Evolutionary conservation across 2,797 vertebrate genomes (phyloP).

Genomic region (Acropternis orthonyx): DNA sequence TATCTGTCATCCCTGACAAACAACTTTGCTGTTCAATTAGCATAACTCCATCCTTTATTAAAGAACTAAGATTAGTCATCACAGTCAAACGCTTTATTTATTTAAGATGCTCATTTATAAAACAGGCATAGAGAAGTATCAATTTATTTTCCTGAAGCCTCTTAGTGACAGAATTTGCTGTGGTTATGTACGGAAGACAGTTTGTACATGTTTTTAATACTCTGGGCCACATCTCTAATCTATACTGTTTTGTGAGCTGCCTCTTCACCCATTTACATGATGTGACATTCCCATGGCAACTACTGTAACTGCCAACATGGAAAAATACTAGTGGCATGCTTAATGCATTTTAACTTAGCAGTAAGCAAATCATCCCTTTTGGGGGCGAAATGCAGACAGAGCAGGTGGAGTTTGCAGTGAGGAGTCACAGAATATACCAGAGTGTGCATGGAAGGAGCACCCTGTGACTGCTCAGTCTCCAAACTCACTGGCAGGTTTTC

Average conservation of each 20-base stretch:
- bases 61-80: conserved; percentile 58
- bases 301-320: conserved; percentile 46
- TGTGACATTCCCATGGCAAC: conserved; percentile 64
- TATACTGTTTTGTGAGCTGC: not conserved
- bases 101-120: conserved; percentile 67
- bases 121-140: conserved; percentile 18
- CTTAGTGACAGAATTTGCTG: not conserved
- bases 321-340: conserved; percentile 56
- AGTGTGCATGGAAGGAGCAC: not conserved
- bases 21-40: conserved; percentile 71
- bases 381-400: not conserved
- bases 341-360: conserved; percentile 24
- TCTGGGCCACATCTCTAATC: not conserved
- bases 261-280: conserved; percentile 32
- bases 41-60: conserved; percentile 67
- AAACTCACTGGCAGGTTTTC: not conserved
- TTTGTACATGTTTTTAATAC: not conserved
- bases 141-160: conserved; percentile 46
- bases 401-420: not conserved
- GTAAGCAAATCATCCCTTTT: conserved; percentile 5
- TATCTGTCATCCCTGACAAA: conserved; percentile 65
- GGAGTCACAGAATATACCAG: not conserved
- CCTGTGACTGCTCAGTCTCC: not conserved
- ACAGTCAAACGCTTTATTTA: conserved; percentile 62
- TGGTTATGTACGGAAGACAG: not conserved